Conservation (phyloP, 1,140 invertebrate species). For the Coptotermes formosanus region DNA sequence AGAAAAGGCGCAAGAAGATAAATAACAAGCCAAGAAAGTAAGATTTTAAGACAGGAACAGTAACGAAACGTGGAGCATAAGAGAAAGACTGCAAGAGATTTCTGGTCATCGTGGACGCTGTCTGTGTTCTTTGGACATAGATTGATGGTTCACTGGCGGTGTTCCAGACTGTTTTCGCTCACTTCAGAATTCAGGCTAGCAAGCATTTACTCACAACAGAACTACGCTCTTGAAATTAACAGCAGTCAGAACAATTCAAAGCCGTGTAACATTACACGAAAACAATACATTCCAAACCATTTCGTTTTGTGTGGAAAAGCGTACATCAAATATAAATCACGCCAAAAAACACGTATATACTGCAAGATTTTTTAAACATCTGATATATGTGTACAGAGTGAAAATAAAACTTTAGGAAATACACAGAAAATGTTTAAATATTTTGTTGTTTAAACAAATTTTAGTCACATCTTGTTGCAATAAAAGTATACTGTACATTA, state of each 20-base stretch:
- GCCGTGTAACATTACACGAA: neutral
- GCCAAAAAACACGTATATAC: too few relatives aligned
- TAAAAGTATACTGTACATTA: too few relatives aligned
- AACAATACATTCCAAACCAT: neutral
- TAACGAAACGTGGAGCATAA: neutral
- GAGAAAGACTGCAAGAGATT: neutral
- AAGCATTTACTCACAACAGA: neutral
- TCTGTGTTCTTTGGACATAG: neutral
- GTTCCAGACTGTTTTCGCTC: slow-evolving; percentile 10
- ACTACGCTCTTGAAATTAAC: neutral
- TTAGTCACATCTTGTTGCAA: too few relatives aligned
- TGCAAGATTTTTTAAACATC: too few relatives aligned
- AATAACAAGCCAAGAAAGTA: neutral
- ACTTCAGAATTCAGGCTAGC: neutral
- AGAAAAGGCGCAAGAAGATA: neutral
- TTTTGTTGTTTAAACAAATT: too few relatives aligned
- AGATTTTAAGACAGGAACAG: neutral
- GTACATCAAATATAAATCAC: neutral
- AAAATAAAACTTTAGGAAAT: too few relatives aligned
- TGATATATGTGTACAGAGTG: too few relatives aligned
- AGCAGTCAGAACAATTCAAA: neutral
- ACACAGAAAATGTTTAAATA: too few relatives aligned
- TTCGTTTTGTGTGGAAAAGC: neutral
- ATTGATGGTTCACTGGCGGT: neutral
- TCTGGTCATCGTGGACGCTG: neutral